Evolutionary conservation across 1,140 invertebrate species (phyloP), one percentile per base, ranked within the genome.

Genomic region (Doryteuthis pealeii): DNA sequence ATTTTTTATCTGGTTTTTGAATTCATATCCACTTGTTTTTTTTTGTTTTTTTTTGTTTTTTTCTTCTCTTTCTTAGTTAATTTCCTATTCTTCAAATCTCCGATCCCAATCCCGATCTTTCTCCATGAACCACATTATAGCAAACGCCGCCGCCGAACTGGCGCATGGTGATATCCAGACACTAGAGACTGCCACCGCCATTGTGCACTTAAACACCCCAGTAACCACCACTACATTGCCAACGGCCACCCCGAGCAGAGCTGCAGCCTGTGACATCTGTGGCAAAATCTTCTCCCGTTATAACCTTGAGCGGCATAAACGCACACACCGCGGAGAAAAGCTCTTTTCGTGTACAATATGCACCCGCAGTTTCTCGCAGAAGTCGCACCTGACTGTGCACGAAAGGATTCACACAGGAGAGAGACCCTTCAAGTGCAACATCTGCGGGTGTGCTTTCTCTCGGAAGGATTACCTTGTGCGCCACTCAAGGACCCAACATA

Each of bases 401-500:
- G 69, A 45, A 6, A 49, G 78, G 22, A 79, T 75, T 22, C 83
- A 84, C 73, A 77, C 78, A 10, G 78, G 80, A 0, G 80, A 82
- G 32, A 81, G 78, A 35, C 81, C 81, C 3, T 80, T 79, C 62
- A 71, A 72, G 15, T 83, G 82, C 72, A 73, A 68, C n/a, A 22
- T 78, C 14, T 83, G 80, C 78, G 80, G 81, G 12, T 75, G 77
- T n/a, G 68, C 74, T 15, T 89, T 87, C 72, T 77, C 84, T 26
- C 70, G 70, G 35, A 99, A 99, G 88, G 99, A 97, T 1, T 98
- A 99, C 89, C 98, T 97, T 89, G 95, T 97, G 90, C 92, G 96
- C 83, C 96, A 98, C 88, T 94, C 54, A 22, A 6, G 54, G 18
- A 62, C 54, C 5, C 54, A 62, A 62, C 54, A 62, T 18, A 62